Evolutionary conservation across 37 sponge, comb jelly and placozoan species (phyloP).

Genomic region (Aphrocallistes beatrix): DNA sequence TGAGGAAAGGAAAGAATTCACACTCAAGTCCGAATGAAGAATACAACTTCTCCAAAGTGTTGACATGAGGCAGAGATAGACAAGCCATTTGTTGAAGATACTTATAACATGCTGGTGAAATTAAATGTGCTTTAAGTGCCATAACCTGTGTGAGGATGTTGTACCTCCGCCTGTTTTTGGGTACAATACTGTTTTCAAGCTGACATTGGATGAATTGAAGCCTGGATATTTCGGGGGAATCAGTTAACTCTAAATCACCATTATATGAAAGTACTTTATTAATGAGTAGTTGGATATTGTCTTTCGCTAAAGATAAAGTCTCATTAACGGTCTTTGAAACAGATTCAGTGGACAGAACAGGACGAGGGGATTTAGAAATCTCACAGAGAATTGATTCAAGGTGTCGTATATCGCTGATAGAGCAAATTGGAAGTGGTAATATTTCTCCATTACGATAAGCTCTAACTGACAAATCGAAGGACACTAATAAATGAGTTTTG

Average conservation of each 20-base stretch:
- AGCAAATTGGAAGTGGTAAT: not conserved
- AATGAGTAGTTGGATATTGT: not conserved
- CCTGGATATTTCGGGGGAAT: not conserved
- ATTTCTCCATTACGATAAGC: constrained; percentile 6
- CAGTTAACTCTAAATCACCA: not conserved
- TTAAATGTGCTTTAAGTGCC: not conserved
- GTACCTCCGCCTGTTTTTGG: not conserved
- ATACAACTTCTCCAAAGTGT: too few relatives aligned
- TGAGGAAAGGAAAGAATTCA: not conserved
- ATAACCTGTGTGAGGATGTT: not conserved
- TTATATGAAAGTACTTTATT: not conserved
- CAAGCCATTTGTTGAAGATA: not conserved
- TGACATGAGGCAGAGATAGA: too few relatives aligned
- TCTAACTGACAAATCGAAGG: not conserved
- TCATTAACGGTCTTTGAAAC: not conserved
- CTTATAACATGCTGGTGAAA: constrained; percentile 12
- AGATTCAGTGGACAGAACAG: not conserved
- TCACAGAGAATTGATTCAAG: not conserved
- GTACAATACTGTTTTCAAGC: not conserved
- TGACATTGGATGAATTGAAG: constrained; percentile 13
- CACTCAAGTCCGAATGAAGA: not conserved
- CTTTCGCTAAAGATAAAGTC: not conserved
- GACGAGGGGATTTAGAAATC: not conserved
- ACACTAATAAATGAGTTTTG: not conserved
- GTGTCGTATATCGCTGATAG: not conserved